A percentile compares a stretch with the other conserved stretches of the same genome.
Evolutionary conservation across 2,797 vertebrate species (phyloP).

Genomic region (Ficedula albicollis): DNA sequence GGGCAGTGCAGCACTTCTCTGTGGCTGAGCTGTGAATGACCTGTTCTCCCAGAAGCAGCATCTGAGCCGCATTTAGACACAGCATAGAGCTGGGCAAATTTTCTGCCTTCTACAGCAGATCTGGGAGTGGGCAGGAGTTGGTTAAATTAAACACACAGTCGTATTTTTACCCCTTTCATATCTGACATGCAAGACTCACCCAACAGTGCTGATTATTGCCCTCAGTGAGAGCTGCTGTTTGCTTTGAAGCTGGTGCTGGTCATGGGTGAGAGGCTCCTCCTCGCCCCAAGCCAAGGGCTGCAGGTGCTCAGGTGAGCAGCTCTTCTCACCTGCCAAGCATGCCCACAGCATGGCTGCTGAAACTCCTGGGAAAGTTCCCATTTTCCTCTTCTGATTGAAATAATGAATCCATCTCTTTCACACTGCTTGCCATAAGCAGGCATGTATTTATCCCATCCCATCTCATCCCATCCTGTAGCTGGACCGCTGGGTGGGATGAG

Average conservation of each 20-base stretch:
- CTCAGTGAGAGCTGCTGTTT: background rate
- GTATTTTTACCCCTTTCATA: background rate
- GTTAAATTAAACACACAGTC: background rate
- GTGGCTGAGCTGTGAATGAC: background rate
- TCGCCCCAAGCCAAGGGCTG: fast-evolving
- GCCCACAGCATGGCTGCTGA: background rate
- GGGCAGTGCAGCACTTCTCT: background rate
- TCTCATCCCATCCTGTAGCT: background rate
- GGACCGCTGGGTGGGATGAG: background rate
- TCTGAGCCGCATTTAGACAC: background rate
- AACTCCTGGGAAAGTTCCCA: background rate
- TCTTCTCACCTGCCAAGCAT: fast-evolving
- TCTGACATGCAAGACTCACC: background rate
- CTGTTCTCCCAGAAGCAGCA: fast-evolving
- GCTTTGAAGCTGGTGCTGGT: background rate
- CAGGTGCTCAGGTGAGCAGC: background rate
- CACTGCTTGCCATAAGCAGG: background rate
- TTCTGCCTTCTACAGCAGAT: background rate
- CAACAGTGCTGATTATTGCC: background rate
- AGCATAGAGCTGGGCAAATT: background rate
- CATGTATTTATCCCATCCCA: background rate
- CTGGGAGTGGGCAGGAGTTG: background rate
- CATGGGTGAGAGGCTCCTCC: background rate
- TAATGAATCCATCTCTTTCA: fast-evolving
- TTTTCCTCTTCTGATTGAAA: background rate